A percentile compares a stretch with the other conserved stretches of the same genome.
Conservation (phyloP, 2,113 vertebrate species). For the Tachycineta bicolor region DNA sequence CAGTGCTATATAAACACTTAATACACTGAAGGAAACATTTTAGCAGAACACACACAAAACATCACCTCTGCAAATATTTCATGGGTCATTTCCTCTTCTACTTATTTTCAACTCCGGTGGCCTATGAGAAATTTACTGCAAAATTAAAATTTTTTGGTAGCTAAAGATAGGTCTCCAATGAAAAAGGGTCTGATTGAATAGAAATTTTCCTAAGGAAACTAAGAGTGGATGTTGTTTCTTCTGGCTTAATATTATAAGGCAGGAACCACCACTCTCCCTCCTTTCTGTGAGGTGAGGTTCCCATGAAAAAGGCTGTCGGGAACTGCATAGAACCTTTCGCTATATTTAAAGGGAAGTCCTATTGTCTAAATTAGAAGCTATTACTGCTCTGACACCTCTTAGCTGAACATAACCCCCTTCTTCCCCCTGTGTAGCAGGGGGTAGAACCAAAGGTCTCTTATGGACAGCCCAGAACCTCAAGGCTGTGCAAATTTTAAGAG, state of each 20-base stretch:
- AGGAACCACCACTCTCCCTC: not conserved
- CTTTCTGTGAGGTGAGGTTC: not conserved
- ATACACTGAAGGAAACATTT: slow-evolving; percentile 19
- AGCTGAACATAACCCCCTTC: not conserved
- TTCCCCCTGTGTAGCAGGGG: not conserved
- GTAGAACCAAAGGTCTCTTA: not conserved
- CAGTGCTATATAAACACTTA: slow-evolving; percentile 46
- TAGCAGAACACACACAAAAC: slow-evolving; percentile 33
- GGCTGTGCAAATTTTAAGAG: not conserved
- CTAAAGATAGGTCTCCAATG: not conserved
- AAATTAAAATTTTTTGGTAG: not conserved
- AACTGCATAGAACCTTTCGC: not conserved
- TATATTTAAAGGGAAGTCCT: not conserved
- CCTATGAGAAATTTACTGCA: not conserved
- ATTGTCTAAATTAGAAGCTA: not conserved
- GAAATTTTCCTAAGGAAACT: not conserved
- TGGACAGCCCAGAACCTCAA: not conserved
- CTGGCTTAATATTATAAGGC: not conserved
- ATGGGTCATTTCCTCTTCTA: slow-evolving; percentile 22
- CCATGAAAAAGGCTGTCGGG: not conserved
- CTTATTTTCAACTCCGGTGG: slow-evolving; percentile 21
- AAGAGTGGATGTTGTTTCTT: not conserved
- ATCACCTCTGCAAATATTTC: slow-evolving; percentile 25
- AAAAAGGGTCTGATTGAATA: not conserved
- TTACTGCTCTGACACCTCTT: not conserved